These are phyloP conservation scores for Thelaira solivaga DNA, from an alignment of 2,888 invertebrate genomes.

Conservation along the genomic window DNA sequence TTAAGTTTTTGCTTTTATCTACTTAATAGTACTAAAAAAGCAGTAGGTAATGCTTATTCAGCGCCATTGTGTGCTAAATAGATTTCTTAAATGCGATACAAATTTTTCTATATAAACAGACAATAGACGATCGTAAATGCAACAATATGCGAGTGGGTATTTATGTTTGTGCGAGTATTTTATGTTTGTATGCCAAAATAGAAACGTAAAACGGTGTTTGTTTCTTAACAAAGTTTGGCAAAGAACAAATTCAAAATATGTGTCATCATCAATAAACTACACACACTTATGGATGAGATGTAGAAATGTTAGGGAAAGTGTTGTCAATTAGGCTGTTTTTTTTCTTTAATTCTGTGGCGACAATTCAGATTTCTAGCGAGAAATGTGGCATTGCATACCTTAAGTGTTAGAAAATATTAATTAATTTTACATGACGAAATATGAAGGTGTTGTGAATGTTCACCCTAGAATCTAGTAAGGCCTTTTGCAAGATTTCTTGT, in stretches of 20 bases:
- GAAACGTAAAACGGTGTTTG: slow-evolving; percentile 25
- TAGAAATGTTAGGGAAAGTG: background rate
- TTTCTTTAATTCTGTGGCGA: background rate
- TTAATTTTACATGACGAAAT: too few relatives aligned
- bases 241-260: slow-evolving; percentile 16
- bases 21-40: slow-evolving; percentile 72
- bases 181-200: too few relatives aligned
- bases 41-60: slow-evolving; percentile 73
- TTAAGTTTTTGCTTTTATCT: background rate
- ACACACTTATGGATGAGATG: slow-evolving; percentile 16
- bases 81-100: slow-evolving; percentile 75
- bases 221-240: slow-evolving; percentile 28
- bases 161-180: too few relatives aligned
- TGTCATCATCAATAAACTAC: slow-evolving; percentile 56
- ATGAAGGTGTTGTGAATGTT: too few relatives aligned
- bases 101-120: slow-evolving; percentile 66
- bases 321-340: background rate
- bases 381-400: too few relatives aligned
- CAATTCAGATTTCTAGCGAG: too few relatives aligned
- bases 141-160: slow-evolving; percentile 44
- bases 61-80: slow-evolving; percentile 76
- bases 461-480: too few relatives aligned
- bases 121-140: slow-evolving; percentile 24
- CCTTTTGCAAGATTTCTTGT: too few relatives aligned
- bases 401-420: too few relatives aligned